phyloP scores from a whole-genome alignment of 1,140 invertebrate genomes.

The Drosophila ohnishii region DNA sequence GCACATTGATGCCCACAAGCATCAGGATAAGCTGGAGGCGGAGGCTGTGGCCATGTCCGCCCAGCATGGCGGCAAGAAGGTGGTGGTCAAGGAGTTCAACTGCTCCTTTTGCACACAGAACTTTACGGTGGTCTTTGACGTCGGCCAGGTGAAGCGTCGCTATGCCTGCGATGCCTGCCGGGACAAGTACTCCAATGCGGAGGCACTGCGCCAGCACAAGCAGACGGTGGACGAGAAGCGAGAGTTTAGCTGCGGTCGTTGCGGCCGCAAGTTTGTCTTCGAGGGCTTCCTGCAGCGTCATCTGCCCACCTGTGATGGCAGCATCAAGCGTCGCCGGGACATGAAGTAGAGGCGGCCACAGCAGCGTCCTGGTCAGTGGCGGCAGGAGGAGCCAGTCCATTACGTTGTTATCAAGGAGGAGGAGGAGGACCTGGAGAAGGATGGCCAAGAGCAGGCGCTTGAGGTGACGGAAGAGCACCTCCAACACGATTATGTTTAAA shows the following conservation, averaged over 20 bases:
- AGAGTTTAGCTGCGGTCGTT: slow-evolving; percentile 76
- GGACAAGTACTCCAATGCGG: slow-evolving; percentile 81
- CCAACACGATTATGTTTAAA: background rate
- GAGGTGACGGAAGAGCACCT: background rate
- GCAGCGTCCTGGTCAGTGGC: slow-evolving; percentile 53
- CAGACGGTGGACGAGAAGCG: slow-evolving; percentile 78
- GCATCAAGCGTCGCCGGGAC: slow-evolving; percentile 78
- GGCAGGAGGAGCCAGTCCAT: slow-evolving; percentile 33
- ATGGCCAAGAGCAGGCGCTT: slow-evolving; percentile 3
- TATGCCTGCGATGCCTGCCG: slow-evolving; percentile 79
- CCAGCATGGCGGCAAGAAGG: slow-evolving; percentile 77
- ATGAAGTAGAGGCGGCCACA: slow-evolving; percentile 76
- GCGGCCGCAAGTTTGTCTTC: slow-evolving; percentile 80
- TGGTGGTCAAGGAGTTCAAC: slow-evolving; percentile 78
- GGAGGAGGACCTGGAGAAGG: background rate
- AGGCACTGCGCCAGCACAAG: slow-evolving; percentile 76
- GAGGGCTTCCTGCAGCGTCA: slow-evolving; percentile 80
- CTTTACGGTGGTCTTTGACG: slow-evolving; percentile 79
- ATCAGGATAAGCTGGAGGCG: slow-evolving; percentile 77
- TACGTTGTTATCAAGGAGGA: slow-evolving; percentile 71
- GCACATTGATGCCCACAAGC: slow-evolving; percentile 78
- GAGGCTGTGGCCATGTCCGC: slow-evolving; percentile 71
- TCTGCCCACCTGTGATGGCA: slow-evolving; percentile 78
- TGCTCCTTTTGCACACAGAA: slow-evolving; percentile 77
- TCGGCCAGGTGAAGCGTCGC: slow-evolving; percentile 77